Base-by-base conservation (phyloP, 2,113 vertebrate genomes). In the Proterorhinus semilunaris region DNA sequence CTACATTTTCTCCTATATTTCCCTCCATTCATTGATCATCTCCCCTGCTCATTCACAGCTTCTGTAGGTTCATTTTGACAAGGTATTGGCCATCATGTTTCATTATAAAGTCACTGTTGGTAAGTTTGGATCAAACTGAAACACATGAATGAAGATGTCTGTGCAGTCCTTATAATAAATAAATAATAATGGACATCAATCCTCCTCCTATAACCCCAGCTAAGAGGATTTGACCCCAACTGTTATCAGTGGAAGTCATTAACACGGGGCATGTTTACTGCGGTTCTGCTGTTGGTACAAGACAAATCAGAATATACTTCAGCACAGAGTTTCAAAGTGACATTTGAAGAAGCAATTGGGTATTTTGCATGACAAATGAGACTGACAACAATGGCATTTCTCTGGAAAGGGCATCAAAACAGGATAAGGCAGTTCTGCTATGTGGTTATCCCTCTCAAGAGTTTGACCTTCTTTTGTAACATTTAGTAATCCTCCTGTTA, bases 141-240 rank as follows among this genome's bases (percentile, higher is more conserved):
- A 21, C 21, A 21, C 21, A 21, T 21, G 1, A 36, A 36, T 36
- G 27, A 36, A 36, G 27, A 36, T 36, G 27, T 36, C 27, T 36
- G 27, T 36, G 3, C 27, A 36, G 27, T 36, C 27, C 27, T 36
- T 4, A 36, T 36, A 36, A 36, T 36, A 36, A 36, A 36, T 45
- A 77, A 71, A 75, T 58, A 79, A 50, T 62, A 21, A 73, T 75
- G 55, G 52, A 49, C 43, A 71, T 50, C 4, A 65, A 58, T 70
- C 81, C 80, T 75, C 65, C 54, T 68, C 43, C 0, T 73, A 52
- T 66, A 81, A 79, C 77, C 61, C 75, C 17, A 59, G 50, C 16
- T 74, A 42, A 69, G 58, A 72, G 69, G 75, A 77, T 79, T 79
- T 3, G 10, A 61, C 12, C 7, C 6, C 49, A 59, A 55, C 16